A percentile compares a stretch with the other conserved stretches of the same genome.
These are phyloP conservation scores for Rhynchomys soricoides DNA, from an alignment of 2,113 vertebrate genomes.

Conservation along the genomic window DNA sequence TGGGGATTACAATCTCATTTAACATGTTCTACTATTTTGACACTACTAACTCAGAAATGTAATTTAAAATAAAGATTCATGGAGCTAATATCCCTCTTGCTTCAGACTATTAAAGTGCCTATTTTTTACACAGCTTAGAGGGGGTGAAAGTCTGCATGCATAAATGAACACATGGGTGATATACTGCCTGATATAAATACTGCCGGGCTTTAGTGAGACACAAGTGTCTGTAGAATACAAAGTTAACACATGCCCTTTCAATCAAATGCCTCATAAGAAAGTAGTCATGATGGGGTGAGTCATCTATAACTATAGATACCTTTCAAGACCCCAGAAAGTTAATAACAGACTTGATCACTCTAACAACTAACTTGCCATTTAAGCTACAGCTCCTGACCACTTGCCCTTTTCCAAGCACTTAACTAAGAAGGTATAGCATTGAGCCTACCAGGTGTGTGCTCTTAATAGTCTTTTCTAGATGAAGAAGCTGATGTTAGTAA, in stretches of 20 bases:
- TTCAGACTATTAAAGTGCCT: slow-evolving; percentile 67
- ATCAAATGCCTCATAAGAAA: not conserved
- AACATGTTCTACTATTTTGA: slow-evolving; percentile 74
- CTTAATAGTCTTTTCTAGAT: not conserved
- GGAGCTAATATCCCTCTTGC: slow-evolving; percentile 69
- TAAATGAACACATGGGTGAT: slow-evolving; percentile 65
- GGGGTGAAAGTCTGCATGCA: slow-evolving; percentile 53
- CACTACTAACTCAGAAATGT: slow-evolving; percentile 74
- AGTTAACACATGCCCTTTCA: slow-evolving; percentile 20
- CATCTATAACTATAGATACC: not conserved
- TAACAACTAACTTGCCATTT: not conserved
- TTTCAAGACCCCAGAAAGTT: not conserved
- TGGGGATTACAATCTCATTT: slow-evolving; percentile 76
- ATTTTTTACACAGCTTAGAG: slow-evolving; percentile 50
- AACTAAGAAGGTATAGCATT: not conserved
- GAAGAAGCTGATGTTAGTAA: not conserved
- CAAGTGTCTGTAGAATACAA: slow-evolving; percentile 40
- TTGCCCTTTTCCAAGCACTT: not conserved
- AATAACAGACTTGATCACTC: not conserved
- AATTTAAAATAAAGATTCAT: slow-evolving; percentile 82
- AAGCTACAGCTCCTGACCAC: not conserved
- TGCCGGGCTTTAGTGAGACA: slow-evolving; percentile 48
- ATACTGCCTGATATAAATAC: slow-evolving; percentile 56
- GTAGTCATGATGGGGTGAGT: not conserved
- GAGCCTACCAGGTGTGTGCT: not conserved